These are phyloP conservation scores for Drosophila sproati DNA, from an alignment of 1,140 invertebrate genomes.

Conservation along the genomic window DNA sequence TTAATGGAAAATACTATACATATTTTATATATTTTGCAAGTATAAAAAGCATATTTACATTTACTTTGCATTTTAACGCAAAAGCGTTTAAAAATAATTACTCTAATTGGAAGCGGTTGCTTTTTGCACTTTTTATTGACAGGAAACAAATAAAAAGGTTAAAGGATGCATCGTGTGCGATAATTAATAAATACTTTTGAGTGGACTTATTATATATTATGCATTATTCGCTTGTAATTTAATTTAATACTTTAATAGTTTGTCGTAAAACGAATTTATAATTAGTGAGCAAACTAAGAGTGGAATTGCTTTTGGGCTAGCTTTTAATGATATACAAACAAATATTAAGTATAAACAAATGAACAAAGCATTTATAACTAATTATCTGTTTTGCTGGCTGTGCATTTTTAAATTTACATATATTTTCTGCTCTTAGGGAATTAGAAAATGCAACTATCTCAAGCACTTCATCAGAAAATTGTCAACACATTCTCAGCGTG, in stretches of 20 bases:
- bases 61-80: conserved; percentile 16
- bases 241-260: neutral
- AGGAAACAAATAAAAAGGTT: conserved; percentile 7
- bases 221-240: conserved; percentile 15
- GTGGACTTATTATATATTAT: neutral
- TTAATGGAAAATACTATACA: conserved; percentile 6
- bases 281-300: too few relatives aligned
- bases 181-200: conserved; percentile 39
- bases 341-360: neutral
- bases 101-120: conserved; percentile 47
- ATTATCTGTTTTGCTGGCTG: too few relatives aligned
- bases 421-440: too few relatives aligned
- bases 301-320: neutral
- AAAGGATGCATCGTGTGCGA: conserved; percentile 35
- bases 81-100: conserved; percentile 29
- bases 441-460: neutral
- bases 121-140: conserved; percentile 32
- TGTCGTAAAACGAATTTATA: neutral
- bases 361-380: neutral
- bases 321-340: neutral
- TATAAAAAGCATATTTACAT: conserved; percentile 9
- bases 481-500: neutral
- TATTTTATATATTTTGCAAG: conserved; percentile 1
- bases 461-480: neutral
- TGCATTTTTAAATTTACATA: too few relatives aligned